phyloP scores from a whole-genome alignment of 2,888 invertebrate genomes.

The Bellardia pandia region DNA sequence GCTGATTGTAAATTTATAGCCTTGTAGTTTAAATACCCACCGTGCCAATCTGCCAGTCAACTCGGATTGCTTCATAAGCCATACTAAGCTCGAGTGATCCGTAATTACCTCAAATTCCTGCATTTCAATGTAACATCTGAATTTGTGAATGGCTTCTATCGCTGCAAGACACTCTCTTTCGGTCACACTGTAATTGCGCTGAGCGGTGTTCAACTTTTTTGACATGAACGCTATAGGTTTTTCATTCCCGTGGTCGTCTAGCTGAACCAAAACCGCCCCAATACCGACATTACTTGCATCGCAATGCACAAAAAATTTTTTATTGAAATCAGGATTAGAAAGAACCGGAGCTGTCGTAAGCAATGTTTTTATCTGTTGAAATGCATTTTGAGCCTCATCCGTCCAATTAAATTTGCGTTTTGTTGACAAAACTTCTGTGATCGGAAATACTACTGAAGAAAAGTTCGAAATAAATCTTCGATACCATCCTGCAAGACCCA shows the following conservation, averaged over 20 bases:
- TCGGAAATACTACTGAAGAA: conserved; percentile 32
- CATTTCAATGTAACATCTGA: background rate
- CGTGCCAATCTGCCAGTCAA: conserved; percentile 11
- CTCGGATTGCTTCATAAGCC: conserved; percentile 2
- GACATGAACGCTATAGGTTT: no score
- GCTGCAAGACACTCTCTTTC: no score
- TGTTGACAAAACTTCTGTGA: background rate
- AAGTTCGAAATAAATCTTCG: conserved; percentile 32
- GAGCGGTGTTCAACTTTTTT: no score
- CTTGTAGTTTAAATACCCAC: conserved; percentile 24
- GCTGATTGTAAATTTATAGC: conserved; percentile 58
- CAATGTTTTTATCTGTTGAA: background rate
- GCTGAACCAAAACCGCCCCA: background rate
- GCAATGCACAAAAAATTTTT: background rate
- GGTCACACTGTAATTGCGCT: no score
- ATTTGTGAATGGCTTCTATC: background rate
- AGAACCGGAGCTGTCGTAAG: background rate
- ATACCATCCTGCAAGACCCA: conserved; percentile 16
- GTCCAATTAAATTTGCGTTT: conserved; percentile 39
- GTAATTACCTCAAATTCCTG: no score
- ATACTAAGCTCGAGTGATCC: background rate
- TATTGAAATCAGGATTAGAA: background rate
- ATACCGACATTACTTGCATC: background rate
- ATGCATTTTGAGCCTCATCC: conserved; percentile 13
- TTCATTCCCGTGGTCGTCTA: no score